Evolutionary conservation across 2,888 invertebrate genomes (phyloP), one percentile per base, ranked within the genome.

Genomic region (Pristionchus entomophagus): DNA sequence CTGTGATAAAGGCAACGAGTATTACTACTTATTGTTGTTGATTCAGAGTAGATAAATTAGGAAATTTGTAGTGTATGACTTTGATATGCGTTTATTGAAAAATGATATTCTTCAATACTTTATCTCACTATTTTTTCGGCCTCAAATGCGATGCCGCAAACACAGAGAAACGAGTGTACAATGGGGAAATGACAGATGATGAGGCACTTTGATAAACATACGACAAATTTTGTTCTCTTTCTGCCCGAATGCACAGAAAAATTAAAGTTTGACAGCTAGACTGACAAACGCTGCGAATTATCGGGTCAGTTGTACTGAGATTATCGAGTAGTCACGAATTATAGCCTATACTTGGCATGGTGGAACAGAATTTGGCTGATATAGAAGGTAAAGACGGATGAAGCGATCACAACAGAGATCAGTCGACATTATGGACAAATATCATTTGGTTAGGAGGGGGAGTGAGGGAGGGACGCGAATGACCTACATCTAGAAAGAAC

Each of bases 231-330:
- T 22, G 73, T 41, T 73, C 41, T 73, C 73, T 73, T 73, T 73
- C 73, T 73, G 73, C 73, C 73, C 73, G 73, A 45, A 73, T 41
- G 41, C 73, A 73, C 73, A 73, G 73, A 73, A 73, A 73, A 73
- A 73, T 38, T 41, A 26, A 45, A 26, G 73, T 45, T 73, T 73
- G 73, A 4, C 73, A 73, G 73, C 73, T 73, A 73, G 73, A 73
- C 73, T 73, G 73, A n/a, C 73, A 73, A 73, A 73, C 73, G n/a
- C n/a, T 14, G 38, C 73, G 41, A 38, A 22, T 22, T 35, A 38
- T 26, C 38, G 65, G 65, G 35, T 19, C 35, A 38, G 19, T 73
- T 38, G 41, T 73, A 73, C 73, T 73, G 73, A 73, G 73, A 41
- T 22, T 56, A 56, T 22, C 5, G 56, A 56, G 17, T 4, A n/a